Evolutionary conservation across 2,797 vertebrate genomes (phyloP), one percentile per base, ranked within the genome.

Genomic region (Premnoplex brunnescens): DNA sequence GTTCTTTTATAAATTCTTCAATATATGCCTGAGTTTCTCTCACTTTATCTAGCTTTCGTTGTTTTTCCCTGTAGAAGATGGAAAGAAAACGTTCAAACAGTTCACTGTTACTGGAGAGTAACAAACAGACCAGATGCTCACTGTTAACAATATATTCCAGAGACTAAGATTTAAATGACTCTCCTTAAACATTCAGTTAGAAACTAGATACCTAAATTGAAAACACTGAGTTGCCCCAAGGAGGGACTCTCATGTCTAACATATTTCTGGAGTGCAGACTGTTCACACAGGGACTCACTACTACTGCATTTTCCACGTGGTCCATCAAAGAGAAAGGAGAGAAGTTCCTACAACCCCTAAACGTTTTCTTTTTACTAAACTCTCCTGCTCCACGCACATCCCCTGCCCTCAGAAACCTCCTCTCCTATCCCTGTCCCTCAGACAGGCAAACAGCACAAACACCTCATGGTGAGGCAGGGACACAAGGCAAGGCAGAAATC

Each of bases 1-100:
- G 99, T 87, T 99, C 98, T 88, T 95, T 98, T 97, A 98, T 98
- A 95, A 99, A 99, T 87, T 99, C 99, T 66, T 99, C 98, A 59
- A 99, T 98, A 64, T 98, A 97, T 54, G 96, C 96, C 95, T 98
- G 98, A 77, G 97, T 99, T 93, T 98, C 98, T 91, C 87, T 97
- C 87, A 98, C 98, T 97, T 99, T 99, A 93, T 99, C 98, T 94
- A 99, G 91, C 75, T 98, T 99, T 59, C 98, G 94, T 93, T 99
- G 98, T 89, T 96, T 98, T 96, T 98, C 98, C 97, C 99, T 99
- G 84, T 28, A 94, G 85, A 91, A 67, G 21, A 66, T 39, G 5
- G 15, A 2, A 55, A 74, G 79, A 43, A 4, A 60, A 2, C 0
- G 2, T 30, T 68, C 58, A 28, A 62, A 22, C 11, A 37, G 34